Conservation (phyloP, 2,113 vertebrate genomes). For the Sitta europaea region DNA sequence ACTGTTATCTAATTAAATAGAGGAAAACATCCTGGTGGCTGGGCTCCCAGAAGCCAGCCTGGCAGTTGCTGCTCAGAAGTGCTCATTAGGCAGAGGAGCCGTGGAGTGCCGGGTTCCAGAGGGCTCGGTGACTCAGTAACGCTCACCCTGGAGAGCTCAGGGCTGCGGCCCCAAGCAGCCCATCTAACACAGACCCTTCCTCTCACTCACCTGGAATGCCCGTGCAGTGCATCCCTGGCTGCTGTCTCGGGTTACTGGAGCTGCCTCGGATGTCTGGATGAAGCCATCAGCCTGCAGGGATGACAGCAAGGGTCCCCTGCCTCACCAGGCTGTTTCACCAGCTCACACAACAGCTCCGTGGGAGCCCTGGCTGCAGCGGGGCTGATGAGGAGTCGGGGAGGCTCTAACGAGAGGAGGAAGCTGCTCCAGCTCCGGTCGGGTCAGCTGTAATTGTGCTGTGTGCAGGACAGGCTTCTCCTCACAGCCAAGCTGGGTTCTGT, state of each 20-base stretch:
- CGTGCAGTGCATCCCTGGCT: background rate
- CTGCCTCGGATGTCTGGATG: no score
- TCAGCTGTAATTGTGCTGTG: background rate
- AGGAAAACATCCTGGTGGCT: background rate
- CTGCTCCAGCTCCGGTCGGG: background rate
- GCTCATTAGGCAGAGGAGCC: background rate
- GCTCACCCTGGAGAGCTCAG: background rate
- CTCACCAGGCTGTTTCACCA: background rate
- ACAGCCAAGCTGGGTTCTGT: background rate
- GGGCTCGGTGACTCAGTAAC: background rate
- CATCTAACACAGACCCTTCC: rapidly evolving
- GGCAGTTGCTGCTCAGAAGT: rapidly evolving
- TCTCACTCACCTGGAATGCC: rapidly evolving
- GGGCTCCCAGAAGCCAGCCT: background rate
- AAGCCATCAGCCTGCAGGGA: background rate
- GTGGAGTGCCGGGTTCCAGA: background rate
- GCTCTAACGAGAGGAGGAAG: background rate
- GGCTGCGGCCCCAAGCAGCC: background rate
- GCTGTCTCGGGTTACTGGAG: background rate
- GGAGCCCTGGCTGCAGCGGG: background rate
- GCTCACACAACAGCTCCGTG: rapidly evolving
- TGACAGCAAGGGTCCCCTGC: background rate
- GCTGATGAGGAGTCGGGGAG: background rate
- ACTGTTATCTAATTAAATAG: background rate
- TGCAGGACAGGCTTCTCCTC: no score